phyloP scores from a whole-genome alignment of 2,113 vertebrate species.

The Alosa alosa region DNA sequence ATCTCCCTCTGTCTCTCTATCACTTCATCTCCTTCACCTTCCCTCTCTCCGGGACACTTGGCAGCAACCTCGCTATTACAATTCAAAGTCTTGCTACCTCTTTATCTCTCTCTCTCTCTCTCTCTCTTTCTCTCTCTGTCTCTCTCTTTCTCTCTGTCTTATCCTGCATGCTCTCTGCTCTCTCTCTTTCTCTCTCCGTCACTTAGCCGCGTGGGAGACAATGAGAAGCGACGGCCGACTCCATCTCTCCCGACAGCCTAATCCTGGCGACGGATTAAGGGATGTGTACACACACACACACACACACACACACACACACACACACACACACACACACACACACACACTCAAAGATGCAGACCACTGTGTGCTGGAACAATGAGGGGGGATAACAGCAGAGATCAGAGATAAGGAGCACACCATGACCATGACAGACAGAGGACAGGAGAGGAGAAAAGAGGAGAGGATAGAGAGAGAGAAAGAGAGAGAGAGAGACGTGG shows the following conservation, averaged over 20 bases:
- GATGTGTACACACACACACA: neutral
- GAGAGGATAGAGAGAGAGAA: neutral
- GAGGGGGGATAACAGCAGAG: neutral
- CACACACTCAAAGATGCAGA: slow-evolving; percentile 11
- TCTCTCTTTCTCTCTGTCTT: neutral
- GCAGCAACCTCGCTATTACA: no score
- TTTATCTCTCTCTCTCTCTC: neutral
- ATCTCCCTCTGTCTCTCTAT: neutral
- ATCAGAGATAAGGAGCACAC: neutral
- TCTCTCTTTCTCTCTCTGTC: neutral
- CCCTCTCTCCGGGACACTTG: neutral
- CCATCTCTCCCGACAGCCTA: slow-evolving; percentile 8
- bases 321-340: slow-evolving; percentile 11
- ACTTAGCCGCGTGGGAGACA: slow-evolving; percentile 1
- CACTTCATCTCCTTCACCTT: neutral
- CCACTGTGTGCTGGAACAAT: slow-evolving; percentile 3
- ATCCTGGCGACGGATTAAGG: slow-evolving; percentile 16
- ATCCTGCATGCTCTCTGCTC: neutral
- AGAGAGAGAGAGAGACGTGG: neutral
- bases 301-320: neutral
- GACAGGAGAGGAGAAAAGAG: neutral
- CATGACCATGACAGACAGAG: slow-evolving; percentile 6
- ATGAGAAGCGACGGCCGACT: neutral
- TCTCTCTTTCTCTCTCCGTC: neutral
- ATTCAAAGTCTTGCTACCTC: neutral